Evolutionary conservation across 2,797 vertebrate genomes (phyloP).

Genomic region (Crocodylus rhombifer): DNA sequence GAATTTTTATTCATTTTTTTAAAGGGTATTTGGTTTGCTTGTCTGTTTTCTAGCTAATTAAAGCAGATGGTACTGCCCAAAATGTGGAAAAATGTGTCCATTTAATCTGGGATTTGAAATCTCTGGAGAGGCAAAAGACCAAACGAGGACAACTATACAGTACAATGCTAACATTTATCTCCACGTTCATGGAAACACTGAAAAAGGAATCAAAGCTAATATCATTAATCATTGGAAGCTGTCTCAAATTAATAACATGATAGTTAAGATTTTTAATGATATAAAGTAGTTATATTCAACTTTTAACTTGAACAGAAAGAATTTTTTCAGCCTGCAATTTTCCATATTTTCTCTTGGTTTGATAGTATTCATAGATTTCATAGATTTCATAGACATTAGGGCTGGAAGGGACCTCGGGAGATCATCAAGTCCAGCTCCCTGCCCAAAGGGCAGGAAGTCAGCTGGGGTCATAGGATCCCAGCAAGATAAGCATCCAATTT

Average conservation of each 20-base stretch:
- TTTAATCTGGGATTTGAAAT: not conserved
- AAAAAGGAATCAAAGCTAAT: not conserved
- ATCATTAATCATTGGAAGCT: not conserved
- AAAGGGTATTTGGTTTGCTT: not conserved
- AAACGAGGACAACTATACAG: not conserved
- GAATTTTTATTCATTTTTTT: not conserved
- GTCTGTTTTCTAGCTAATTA: not conserved
- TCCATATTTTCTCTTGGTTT: not conserved
- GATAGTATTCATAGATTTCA: no score
- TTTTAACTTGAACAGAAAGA: not conserved
- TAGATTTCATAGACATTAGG: no score
- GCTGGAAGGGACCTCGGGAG: no score
- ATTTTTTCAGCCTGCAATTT: not conserved
- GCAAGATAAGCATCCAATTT: no score
- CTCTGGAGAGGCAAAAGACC: not conserved
- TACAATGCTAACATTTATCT: not conserved
- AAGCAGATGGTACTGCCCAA: not conserved
- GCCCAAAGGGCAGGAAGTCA: no score
- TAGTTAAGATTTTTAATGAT: not conserved
- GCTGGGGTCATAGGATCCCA: no score
- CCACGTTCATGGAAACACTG: not conserved
- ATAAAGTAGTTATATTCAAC: not conserved
- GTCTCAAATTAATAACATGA: not conserved
- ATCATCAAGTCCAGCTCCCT: no score
- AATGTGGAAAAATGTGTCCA: not conserved